phyloP scores from a whole-genome alignment of 1,140 invertebrate species.

The Procambarus virginalis region DNA sequence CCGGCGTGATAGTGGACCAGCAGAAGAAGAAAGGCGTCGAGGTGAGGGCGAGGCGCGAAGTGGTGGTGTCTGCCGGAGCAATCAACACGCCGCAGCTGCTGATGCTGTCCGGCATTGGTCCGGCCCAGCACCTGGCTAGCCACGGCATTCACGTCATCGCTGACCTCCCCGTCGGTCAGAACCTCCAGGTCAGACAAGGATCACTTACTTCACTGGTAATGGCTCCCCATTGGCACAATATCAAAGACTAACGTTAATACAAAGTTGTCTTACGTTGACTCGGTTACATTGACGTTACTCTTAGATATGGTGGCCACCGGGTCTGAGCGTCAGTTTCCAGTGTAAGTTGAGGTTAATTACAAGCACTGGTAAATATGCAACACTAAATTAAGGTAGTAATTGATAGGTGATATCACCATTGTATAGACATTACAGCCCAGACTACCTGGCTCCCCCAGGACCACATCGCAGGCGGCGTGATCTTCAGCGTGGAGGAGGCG shows the following conservation, averaged over 20 bases:
- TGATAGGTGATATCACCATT: too few relatives aligned
- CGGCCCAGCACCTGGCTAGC: not conserved
- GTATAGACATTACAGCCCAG: too few relatives aligned
- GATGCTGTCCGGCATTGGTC: slow-evolving; percentile 44
- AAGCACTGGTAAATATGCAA: not conserved
- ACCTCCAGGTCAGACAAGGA: slow-evolving; percentile 13
- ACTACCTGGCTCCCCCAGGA: not conserved
- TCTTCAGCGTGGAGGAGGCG: slow-evolving; percentile 24
- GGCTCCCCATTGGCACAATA: too few relatives aligned
- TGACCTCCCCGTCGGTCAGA: slow-evolving; percentile 34
- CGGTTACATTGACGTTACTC: too few relatives aligned
- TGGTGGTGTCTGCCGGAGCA: slow-evolving; percentile 33
- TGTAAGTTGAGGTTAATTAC: not conserved
- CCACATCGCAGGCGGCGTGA: slow-evolving; percentile 12
- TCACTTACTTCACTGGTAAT: too few relatives aligned
- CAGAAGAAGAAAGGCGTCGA: not conserved
- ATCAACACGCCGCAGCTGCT: slow-evolving; percentile 37
- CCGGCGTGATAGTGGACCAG: slow-evolving; percentile 12
- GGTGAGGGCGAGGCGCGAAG: slow-evolving; percentile 24
- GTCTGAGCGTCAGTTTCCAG: not conserved
- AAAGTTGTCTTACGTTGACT: too few relatives aligned
- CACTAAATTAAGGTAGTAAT: too few relatives aligned
- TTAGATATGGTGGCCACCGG: too few relatives aligned
- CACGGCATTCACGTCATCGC: slow-evolving; percentile 15
- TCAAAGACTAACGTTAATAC: too few relatives aligned